Conservation (phyloP, 2,797 vertebrate species). For the Phalloptychus januarius region DNA sequence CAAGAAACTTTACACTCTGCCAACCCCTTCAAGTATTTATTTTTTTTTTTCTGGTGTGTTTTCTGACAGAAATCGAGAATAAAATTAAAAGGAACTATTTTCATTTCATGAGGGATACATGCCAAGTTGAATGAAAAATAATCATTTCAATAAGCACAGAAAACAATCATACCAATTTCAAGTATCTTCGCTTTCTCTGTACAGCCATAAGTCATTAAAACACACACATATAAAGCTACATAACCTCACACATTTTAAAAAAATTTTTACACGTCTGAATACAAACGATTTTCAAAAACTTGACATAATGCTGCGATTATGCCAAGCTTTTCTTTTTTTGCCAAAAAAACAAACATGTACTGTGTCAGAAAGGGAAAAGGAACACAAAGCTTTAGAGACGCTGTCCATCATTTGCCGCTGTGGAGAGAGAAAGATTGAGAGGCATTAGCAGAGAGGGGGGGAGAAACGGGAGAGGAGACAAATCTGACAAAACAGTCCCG, state of each 20-base stretch:
- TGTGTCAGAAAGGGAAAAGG: constrained; percentile 73
- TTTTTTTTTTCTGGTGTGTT: constrained; percentile 1
- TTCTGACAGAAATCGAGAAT: constrained; percentile 18
- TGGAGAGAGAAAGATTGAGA: constrained; percentile 85
- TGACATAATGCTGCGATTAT: constrained; percentile 63
- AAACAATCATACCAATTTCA: constrained; percentile 27
- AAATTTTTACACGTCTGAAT: constrained; percentile 45
- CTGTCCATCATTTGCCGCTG: constrained; percentile 81
- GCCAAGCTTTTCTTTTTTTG: constrained; percentile 51
- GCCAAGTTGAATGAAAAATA: constrained; percentile 57
- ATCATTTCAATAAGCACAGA: constrained; percentile 48
- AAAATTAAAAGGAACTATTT: constrained; percentile 54
- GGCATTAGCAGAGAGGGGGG: constrained; percentile 80
- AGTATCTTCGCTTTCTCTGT: constrained; percentile 40
- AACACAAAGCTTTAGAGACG: constrained; percentile 80
- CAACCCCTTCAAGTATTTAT: constrained; percentile 12
- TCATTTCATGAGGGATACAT: constrained; percentile 76
- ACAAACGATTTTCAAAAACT: constrained; percentile 53
- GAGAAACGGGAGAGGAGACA: constrained; percentile 54
- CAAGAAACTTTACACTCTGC: not conserved
- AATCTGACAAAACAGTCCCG: constrained; percentile 65
- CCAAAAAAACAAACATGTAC: constrained; percentile 60
- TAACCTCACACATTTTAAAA: constrained; percentile 43
- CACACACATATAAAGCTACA: constrained; percentile 64
- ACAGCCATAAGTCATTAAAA: constrained; percentile 68